Evolutionary conservation across 2,888 invertebrate genomes (phyloP).

Genomic region (Serripes groenlandicus): DNA sequence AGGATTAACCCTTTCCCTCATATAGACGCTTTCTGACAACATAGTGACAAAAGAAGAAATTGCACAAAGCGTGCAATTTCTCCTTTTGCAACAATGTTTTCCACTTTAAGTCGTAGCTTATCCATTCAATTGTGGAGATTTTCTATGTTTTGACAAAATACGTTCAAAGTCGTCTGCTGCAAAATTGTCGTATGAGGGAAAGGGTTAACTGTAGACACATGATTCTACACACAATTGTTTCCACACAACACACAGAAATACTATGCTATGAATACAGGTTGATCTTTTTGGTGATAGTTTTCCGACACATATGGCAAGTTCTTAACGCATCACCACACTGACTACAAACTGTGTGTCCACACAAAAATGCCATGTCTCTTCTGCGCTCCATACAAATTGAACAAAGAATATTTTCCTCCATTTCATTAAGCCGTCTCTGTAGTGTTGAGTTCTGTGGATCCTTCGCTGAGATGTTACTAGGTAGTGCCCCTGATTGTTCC

Average conservation of each 20-base stretch:
- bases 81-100: no score
- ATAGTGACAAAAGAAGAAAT: no score
- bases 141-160: no score
- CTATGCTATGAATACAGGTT: conserved; percentile 86
- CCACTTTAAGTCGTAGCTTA: no score
- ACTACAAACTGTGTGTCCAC: conserved; percentile 94
- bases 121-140: no score
- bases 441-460: conserved; percentile 61
- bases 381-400: conserved; percentile 95
- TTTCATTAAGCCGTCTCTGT: conserved; percentile 91
- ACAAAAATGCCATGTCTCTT: conserved; percentile 94
- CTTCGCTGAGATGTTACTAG: conserved; percentile 20
- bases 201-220: not conserved
- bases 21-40: no score
- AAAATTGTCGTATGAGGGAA: no score
- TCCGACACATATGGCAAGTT: conserved; percentile 95
- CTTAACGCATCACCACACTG: conserved; percentile 93
- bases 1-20: no score
- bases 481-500: not conserved
- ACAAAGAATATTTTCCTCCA: conserved; percentile 94
- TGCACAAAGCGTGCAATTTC: no score
- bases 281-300: conserved; percentile 92
- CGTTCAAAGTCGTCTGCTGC: no score
- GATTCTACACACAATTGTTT: not conserved
- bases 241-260: no score